Percentiles rank a stretch among this genome's conserved stretches.
Evolutionary conservation across 2,888 invertebrate species (phyloP).

Genomic region (Hemaris fuciformis): DNA sequence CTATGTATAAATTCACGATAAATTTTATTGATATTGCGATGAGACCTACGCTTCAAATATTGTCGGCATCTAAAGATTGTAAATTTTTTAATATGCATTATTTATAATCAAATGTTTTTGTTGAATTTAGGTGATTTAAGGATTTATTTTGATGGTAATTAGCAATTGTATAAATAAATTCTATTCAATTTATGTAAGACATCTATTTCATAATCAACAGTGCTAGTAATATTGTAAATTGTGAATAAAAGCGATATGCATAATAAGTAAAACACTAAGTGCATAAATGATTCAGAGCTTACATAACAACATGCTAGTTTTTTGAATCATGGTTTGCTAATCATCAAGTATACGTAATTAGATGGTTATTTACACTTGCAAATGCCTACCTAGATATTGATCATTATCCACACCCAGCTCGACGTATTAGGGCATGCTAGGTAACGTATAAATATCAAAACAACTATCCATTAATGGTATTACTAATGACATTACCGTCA

Average conservation of each 20-base stretch:
- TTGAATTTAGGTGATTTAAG: no score
- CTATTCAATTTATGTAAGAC: no score
- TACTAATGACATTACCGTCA: slow-evolving; percentile 10
- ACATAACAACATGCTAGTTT: background rate
- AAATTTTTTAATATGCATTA: background rate
- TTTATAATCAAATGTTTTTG: background rate
- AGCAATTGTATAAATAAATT: no score
- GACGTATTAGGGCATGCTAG: slow-evolving; percentile 14
- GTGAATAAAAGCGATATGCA: background rate
- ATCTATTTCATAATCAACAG: no score
- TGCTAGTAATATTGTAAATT: background rate
- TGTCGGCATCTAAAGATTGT: background rate
- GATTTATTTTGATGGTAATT: no score
- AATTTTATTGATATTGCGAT: background rate
- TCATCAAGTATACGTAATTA: slow-evolving; percentile 9
- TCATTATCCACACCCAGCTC: slow-evolving; percentile 10
- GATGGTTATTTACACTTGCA: slow-evolving; percentile 16
- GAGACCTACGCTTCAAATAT: background rate
- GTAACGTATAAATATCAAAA: slow-evolving; percentile 43
- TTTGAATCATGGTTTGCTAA: slow-evolving; percentile 6
- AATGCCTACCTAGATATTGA: slow-evolving; percentile 14
- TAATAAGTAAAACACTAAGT: background rate
- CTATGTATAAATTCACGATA: slow-evolving; percentile 26
- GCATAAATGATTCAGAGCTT: background rate
- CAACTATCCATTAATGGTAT: slow-evolving; percentile 31